Evolutionary conservation across 2,113 vertebrate genomes (phyloP).

Genomic region (Cercocebus atys): DNA sequence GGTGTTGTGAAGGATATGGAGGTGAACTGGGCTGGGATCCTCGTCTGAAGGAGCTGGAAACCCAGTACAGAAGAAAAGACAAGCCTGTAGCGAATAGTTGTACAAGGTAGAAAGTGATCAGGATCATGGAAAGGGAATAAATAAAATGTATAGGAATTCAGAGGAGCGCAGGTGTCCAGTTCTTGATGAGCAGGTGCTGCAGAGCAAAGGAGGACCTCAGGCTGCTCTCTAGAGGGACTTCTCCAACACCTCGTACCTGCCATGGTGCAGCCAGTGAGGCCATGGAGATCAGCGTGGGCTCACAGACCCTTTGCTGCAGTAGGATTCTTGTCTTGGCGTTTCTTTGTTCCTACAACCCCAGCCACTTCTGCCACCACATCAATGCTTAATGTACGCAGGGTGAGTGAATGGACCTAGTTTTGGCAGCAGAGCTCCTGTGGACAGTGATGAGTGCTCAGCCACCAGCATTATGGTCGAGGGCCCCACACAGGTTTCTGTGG

Average conservation of each 20-base stretch:
- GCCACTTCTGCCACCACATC: background rate
- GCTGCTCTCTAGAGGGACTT: background rate
- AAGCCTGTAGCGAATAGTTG: background rate
- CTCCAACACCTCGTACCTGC: background rate
- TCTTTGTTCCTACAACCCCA: background rate
- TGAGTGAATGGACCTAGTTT: background rate
- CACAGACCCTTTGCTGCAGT: background rate
- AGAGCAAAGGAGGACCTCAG: background rate
- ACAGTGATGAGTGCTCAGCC: background rate
- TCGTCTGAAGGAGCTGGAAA: background rate
- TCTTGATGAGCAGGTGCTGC: background rate
- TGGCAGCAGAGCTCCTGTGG: background rate
- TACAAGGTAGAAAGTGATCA: background rate
- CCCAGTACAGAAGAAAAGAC: background rate
- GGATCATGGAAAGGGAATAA: background rate
- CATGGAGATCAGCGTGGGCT: rapidly evolving
- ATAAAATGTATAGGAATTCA: background rate
- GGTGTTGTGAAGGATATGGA: background rate
- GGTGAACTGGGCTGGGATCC: background rate
- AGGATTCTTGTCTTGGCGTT: background rate
- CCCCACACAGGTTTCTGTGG: background rate
- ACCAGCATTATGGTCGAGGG: too few relatives aligned
- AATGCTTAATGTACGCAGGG: rapidly evolving
- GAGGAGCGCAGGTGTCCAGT: background rate
- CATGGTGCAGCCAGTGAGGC: background rate